Evolutionary conservation across 2,113 vertebrate genomes (phyloP), one percentile per base, ranked within the genome.

Genomic region (Martes martes): DNA sequence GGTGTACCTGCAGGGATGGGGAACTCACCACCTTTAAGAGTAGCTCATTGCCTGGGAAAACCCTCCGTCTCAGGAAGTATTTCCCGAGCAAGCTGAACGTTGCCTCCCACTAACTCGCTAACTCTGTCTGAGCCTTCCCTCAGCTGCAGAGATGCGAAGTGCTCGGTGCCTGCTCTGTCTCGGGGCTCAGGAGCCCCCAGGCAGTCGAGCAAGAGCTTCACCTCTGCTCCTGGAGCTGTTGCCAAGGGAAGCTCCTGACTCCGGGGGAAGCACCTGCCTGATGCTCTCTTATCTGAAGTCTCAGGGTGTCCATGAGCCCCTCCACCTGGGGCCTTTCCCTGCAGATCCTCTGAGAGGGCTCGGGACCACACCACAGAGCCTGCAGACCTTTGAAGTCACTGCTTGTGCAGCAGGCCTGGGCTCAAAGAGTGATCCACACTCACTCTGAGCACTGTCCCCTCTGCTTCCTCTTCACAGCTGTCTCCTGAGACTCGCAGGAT

Each of bases 131-230:
- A n/a, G 31, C 36, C 45, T 94, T n/a, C 57, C 57, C 9, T 0
- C 2, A 5, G 28, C 21, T 26, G 28, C 23, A 45, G 67, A 87
- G 67, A 23, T 10, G 33, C 59, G 2, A 6, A 8, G 10, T 0
- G 33, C 50, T 24, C 11, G 16, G 21, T 1, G 21, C 11, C 39
- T 10, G 19, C 50, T 15, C 26, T 18, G n/a, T n/a, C 80, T 13
- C 24, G 0, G 21, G 28, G 79, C 31, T 36, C 31, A 0, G 0
- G 33, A 39, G 15, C 3, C 79, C 7, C 11, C 39, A 6, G 15
- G 2, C 39, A 8, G 59, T 33, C 4, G n/a, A 52, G 52, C 28
- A 9, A 33, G n/a, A 2, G 36, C 19, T 31, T 76, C n/a, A 19
- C 9, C 47, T 50, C 47, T 26, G 36, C 47, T 71, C 6, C 73